Percentiles rank a stretch among this genome's conserved stretches.
Conservation (phyloP, 1,140 invertebrate genomes). For the Apis dorsata region DNA sequence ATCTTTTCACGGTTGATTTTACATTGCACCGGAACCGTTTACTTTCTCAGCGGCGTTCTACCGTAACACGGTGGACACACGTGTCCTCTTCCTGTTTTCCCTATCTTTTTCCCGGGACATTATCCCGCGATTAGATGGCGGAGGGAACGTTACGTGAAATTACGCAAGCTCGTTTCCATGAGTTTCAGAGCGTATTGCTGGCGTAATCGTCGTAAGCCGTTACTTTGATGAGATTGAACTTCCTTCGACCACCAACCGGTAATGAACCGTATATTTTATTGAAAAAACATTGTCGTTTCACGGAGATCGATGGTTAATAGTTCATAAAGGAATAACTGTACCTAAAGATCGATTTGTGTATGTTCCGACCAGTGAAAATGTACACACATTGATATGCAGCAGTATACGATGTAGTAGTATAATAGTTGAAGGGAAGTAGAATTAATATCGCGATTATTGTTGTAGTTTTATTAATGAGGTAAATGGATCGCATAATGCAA, state of each 20-base stretch:
- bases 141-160: conserved; percentile 47
- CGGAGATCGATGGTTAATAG: not conserved
- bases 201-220: conserved; percentile 50
- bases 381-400: too few relatives aligned
- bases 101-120: conserved; percentile 38
- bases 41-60: conserved; percentile 40
- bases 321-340: not conserved
- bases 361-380: too few relatives aligned
- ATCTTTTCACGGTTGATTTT: conserved; percentile 5
- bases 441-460: not conserved
- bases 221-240: conserved; percentile 63
- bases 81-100: conserved; percentile 42
- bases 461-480: not conserved
- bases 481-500: not conserved
- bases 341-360: not conserved
- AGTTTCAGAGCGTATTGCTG: conserved; percentile 46
- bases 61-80: conserved; percentile 10
- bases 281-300: conserved; percentile 15
- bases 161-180: conserved; percentile 54
- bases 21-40: not conserved
- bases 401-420: too few relatives aligned
- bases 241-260: conserved; percentile 42
- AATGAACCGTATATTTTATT: conserved; percentile 1
- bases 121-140: conserved; percentile 44
- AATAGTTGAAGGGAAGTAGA: not conserved